Evolutionary conservation across 1,140 invertebrate genomes (phyloP).

Genomic region (Daktulosphaira vitifoliae): DNA sequence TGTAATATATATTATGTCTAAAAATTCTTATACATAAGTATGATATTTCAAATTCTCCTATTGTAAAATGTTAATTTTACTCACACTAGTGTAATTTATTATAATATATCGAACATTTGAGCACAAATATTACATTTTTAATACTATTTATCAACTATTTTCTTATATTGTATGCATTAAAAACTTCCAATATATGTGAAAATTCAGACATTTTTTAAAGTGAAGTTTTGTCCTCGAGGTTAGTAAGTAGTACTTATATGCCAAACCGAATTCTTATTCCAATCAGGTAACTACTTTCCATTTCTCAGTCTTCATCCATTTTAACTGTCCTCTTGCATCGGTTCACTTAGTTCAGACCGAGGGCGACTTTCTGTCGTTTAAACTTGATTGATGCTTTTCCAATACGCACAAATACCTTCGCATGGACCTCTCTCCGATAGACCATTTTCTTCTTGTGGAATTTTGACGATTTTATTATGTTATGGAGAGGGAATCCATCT

Average conservation of each 20-base stretch:
- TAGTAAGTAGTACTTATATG: not conserved
- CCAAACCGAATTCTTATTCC: slow-evolving; percentile 17
- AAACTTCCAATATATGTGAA: too few relatives aligned
- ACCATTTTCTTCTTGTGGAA: not conserved
- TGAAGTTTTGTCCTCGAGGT: not conserved
- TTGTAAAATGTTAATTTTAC: too few relatives aligned
- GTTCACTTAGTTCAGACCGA: not conserved
- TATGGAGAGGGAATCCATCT: slow-evolving; percentile 7
- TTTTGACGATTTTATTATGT: slow-evolving; percentile 26
- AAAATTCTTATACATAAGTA: too few relatives aligned
- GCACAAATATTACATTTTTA: too few relatives aligned
- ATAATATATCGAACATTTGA: too few relatives aligned
- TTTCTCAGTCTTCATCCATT: not conserved
- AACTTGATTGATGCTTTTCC: slow-evolving; percentile 20
- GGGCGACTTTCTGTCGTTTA: not conserved
- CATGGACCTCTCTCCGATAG: not conserved
- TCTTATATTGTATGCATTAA: too few relatives aligned
- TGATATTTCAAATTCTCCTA: too few relatives aligned
- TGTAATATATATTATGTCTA: too few relatives aligned
- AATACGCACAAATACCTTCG: not conserved
- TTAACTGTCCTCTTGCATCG: too few relatives aligned
- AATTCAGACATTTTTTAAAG: too few relatives aligned
- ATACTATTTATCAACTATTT: too few relatives aligned
- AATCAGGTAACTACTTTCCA: slow-evolving; percentile 8
- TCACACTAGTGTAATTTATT: too few relatives aligned